phyloP scores from a whole-genome alignment of 2,888 invertebrate genomes.

The Trissolcus japonicus region DNA sequence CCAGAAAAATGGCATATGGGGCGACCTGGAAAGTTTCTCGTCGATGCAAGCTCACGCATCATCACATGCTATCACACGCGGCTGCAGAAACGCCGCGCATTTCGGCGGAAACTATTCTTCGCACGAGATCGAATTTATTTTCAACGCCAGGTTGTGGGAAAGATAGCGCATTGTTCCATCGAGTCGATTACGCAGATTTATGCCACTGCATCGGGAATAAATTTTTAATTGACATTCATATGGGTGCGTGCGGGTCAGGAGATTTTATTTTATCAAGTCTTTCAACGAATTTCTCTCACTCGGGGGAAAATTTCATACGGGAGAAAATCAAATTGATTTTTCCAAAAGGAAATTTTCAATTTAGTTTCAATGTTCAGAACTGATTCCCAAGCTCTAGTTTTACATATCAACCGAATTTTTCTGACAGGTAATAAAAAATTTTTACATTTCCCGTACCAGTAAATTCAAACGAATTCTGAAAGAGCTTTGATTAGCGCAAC shows the following conservation, averaged over 20 bases:
- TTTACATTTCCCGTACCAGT: no score
- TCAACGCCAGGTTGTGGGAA: not conserved
- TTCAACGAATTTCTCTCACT: slow-evolving; percentile 24
- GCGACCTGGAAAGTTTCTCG: slow-evolving; percentile 53
- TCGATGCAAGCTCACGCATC: slow-evolving; percentile 51
- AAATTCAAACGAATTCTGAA: no score
- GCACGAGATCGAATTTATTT: slow-evolving; percentile 31
- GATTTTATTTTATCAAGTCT: not conserved
- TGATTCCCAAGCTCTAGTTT: no score
- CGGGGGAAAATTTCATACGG: no score
- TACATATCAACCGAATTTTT: no score
- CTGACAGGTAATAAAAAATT: no score
- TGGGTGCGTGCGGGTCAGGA: not conserved
- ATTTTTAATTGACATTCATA: slow-evolving; percentile 10
- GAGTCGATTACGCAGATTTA: slow-evolving; percentile 21
- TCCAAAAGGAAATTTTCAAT: no score
- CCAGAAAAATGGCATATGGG: slow-evolving; percentile 53
- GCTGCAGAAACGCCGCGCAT: not conserved
- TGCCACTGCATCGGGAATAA: slow-evolving; percentile 3
- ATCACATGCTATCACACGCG: slow-evolving; percentile 14
- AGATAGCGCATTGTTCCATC: slow-evolving; percentile 19
- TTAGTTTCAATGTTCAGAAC: no score
- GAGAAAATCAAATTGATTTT: no score
- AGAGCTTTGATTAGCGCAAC: no score
- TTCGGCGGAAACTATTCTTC: slow-evolving; percentile 6